These are phyloP conservation scores for Plestiodon gilberti DNA, from an alignment of 2,113 vertebrate species.

Conservation along the genomic window DNA sequence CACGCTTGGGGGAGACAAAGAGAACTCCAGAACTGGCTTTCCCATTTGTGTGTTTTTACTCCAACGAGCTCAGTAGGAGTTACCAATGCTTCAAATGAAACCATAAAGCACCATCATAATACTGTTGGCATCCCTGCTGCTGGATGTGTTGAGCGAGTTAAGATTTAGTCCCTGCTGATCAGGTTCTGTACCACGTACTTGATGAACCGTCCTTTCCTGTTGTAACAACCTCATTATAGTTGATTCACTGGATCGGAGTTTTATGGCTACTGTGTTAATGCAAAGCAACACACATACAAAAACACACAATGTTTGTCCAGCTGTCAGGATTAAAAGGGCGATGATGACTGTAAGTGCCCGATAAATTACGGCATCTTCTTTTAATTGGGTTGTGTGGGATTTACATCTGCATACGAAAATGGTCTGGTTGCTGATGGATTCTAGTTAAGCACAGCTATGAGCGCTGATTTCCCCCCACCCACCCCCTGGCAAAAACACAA, in stretches of 20 bases:
- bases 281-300: not conserved
- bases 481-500: not conserved
- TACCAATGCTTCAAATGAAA: constrained; percentile 1
- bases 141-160: not conserved
- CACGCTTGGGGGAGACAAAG: not conserved
- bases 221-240: constrained; percentile 13
- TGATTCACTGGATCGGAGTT: constrained; percentile 16
- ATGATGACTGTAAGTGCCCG: constrained; percentile 19
- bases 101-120: not conserved
- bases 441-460: not conserved
- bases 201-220: constrained; percentile 5
- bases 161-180: not conserved
- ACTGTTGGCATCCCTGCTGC: not conserved
- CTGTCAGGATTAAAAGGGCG: constrained; percentile 5
- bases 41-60: not conserved
- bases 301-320: not conserved
- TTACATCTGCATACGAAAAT: not conserved
- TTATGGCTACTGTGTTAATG: not conserved
- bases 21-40: not conserved
- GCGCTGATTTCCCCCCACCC: too few species aligned
- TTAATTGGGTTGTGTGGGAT: not conserved
- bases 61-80: not conserved
- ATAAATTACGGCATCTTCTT: constrained; percentile 17
- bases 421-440: not conserved
- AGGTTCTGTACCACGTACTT: not conserved